Conservation (phyloP, 2,888 invertebrate genomes). For the Cryptus armator region DNA sequence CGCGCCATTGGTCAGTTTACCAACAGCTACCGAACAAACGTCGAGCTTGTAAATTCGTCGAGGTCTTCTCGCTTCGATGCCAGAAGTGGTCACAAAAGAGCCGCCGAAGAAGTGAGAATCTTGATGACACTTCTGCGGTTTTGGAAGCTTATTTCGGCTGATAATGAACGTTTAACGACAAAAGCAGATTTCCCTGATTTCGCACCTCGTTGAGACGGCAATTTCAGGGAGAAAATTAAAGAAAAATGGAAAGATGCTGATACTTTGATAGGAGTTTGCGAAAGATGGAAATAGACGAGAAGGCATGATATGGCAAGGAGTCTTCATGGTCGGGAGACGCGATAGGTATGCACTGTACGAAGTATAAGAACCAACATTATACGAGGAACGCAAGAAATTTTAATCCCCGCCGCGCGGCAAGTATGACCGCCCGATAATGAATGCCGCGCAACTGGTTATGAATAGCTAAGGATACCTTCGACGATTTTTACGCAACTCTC, state of each 20-base stretch:
- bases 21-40: conserved; percentile 30
- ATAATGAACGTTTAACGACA: neutral
- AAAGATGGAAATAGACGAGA: conserved; percentile 41
- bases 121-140: conserved; percentile 17
- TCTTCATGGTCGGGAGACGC: conserved; percentile 55
- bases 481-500: conserved; percentile 75
- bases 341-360: conserved; percentile 55
- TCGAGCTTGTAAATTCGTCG: conserved; percentile 81
- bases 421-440: conserved; percentile 79
- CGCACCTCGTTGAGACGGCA: neutral
- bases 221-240: neutral
- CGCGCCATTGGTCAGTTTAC: conserved; percentile 16
- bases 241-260: conserved; percentile 37
- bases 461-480: conserved; percentile 77
- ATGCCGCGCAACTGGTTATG: conserved; percentile 81
- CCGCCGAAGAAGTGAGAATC: conserved; percentile 65
- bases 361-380: conserved; percentile 71
- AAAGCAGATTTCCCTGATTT: neutral
- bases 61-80: conserved; percentile 67
- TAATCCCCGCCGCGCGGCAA: conserved; percentile 73
- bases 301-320: conserved; percentile 41
- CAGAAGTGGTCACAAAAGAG: conserved; percentile 78
- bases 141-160: neutral
- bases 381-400: conserved; percentile 75
- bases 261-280: conserved; percentile 30